Conservation (phyloP, 2,797 vertebrate genomes). For the Spatula clypeata region DNA sequence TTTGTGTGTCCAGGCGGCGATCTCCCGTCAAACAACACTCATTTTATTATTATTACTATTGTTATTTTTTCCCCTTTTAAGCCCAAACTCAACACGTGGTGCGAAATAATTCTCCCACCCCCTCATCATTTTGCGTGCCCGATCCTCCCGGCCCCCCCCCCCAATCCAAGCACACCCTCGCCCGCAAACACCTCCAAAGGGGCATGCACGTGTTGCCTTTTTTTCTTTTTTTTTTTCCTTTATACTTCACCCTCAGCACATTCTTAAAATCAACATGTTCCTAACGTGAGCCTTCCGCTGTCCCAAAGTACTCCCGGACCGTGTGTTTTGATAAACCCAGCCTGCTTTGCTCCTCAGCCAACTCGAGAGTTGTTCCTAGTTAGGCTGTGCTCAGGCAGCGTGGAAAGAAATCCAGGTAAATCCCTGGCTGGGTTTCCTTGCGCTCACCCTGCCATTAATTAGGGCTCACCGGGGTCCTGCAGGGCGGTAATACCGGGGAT, state of each 20-base stretch:
- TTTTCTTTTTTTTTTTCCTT: neutral
- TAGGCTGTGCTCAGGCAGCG: neutral
- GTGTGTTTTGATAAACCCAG: neutral
- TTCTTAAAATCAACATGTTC: no score
- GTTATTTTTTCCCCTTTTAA: no score
- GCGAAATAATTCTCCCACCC: no score
- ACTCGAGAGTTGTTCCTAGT: neutral
- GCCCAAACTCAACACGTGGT: no score
- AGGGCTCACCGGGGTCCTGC: neutral
- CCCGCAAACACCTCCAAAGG: neutral
- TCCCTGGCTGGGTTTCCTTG: neutral
- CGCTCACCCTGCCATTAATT: neutral
- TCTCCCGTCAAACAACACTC: no score
- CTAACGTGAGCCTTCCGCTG: no score
- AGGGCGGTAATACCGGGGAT: neutral
- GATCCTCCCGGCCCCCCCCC: no score
- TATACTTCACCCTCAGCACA: no score
- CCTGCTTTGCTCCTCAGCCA: neutral
- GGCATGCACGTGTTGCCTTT: accelerated
- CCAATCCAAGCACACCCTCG: neutral
- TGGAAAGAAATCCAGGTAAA: neutral
- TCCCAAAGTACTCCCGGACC: no score
- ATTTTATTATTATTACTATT: no score
- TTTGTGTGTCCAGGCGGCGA: no score
- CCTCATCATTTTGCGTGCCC: no score